Evolutionary conservation across 2,113 vertebrate genomes (phyloP).

Genomic region (Delphinus delphis): DNA sequence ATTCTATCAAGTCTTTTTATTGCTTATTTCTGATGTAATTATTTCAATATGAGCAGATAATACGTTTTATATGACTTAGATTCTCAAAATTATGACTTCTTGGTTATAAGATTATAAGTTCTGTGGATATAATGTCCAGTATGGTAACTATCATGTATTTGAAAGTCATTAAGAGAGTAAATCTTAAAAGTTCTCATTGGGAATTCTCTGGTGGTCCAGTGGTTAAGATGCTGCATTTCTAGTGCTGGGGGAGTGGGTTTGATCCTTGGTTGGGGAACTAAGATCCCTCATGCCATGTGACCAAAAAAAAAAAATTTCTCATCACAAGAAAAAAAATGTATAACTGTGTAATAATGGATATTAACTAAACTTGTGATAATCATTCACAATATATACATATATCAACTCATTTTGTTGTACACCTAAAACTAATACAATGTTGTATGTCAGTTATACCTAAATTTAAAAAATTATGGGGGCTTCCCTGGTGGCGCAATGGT

Average conservation of each 20-base stretch:
- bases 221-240: no score
- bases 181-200: no score
- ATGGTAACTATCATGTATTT: no score
- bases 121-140: no score
- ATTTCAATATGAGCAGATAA: background rate
- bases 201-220: no score
- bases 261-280: no score
- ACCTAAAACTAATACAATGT: background rate
- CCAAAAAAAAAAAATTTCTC: background rate
- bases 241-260: no score
- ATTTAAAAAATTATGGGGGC: background rate
- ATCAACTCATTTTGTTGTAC: background rate
- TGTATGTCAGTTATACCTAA: background rate
- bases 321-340: background rate
- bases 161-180: no score
- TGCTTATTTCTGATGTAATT: background rate
- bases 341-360: background rate
- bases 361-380: background rate
- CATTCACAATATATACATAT: background rate
- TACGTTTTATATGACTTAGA: background rate
- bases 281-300: no score
- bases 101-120: background rate
- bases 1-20: background rate
- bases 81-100: background rate
- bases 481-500: no score